Base-by-base conservation (phyloP, 1,140 invertebrate genomes). In the Thrips palmi region DNA sequence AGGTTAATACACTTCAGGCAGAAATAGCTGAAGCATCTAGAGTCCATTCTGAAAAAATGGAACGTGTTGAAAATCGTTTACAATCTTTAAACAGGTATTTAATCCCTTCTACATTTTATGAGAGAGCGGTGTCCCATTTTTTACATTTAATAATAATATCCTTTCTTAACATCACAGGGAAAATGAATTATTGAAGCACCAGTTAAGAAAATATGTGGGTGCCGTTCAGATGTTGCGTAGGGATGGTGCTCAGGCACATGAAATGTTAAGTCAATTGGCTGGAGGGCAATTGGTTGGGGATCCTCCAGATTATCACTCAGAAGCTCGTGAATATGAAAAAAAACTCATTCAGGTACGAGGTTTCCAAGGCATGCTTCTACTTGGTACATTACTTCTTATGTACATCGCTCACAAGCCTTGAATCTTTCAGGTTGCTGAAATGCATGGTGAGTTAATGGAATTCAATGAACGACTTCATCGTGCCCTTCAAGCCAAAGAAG, bases 401-500 rank as follows among this genome's bases (percentile, higher is more conserved):
- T n/a, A 27, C 12, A 27, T 27, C 24, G 7, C 24, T 27, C 24
- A 27, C 24, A 12, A 32, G 8, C 12, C 17, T 6, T 14, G 6
- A 32, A 15, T 33, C 12, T 30, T n/a, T 14, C 28, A 51, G 67
- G 85, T 93, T 1, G 87, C 88, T 10, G 85, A 93, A 62, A 93
- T 93, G 88, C 87, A 92, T 55, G 86, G 84, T 1, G 88, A 93
- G 56, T 56, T 93, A 14, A 88, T 93, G 78, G 87, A 93, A 58
- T 87, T 92, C 49, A 93, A 92, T 64, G 75, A 74, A 18, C 54
- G 68, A 47, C 51, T 76, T 15, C 70, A 74, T 43, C 49, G 57
- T 14, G 50, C 59, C 24, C 46, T 75, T 5, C 52, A 61, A 17
- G 39, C 27, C 12, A 53, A 52, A 47, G 51, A 53, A 17, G 57